These are phyloP conservation scores for Danionella cerebrum DNA, from an alignment of 2,113 vertebrate species.

Conservation along the genomic window DNA sequence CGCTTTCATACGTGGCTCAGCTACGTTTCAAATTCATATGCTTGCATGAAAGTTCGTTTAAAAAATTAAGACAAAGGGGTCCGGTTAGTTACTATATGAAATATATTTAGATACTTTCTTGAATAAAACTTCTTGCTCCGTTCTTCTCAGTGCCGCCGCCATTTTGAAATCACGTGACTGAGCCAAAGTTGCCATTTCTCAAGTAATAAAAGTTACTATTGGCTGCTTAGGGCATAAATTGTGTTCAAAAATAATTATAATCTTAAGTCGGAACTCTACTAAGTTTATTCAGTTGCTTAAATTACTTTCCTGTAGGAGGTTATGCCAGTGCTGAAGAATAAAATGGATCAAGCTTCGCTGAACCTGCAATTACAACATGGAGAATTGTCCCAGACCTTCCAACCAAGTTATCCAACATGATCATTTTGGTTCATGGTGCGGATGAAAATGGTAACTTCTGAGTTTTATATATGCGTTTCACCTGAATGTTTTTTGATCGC, in stretches of 20 bases:
- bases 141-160: no score
- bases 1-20: not conserved
- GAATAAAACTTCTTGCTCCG: no score
- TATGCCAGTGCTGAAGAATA: slow-evolving; percentile 95
- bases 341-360: slow-evolving; percentile 92
- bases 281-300: no score
- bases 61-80: no score
- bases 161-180: not conserved
- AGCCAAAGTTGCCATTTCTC: not conserved
- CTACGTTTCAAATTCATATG: no score
- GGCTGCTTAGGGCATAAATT: no score
- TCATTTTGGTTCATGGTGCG: slow-evolving; percentile 89
- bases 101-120: no score
- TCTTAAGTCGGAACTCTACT: no score
- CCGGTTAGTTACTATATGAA: no score
- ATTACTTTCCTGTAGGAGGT: slow-evolving; percentile 89
- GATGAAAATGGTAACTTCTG: slow-evolving; percentile 66
- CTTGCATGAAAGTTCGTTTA: no score
- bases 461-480: not conserved
- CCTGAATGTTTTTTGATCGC: not conserved
- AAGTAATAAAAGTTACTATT: no score
- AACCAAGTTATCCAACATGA: slow-evolving; percentile 91
- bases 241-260: no score
- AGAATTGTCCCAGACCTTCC: slow-evolving; percentile 91
- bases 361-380: slow-evolving; percentile 89